Percentiles rank a stretch among this genome's conserved stretches.
phyloP scores from a whole-genome alignment of 1,140 invertebrate genomes.

The Drosophila subpulchrella region DNA sequence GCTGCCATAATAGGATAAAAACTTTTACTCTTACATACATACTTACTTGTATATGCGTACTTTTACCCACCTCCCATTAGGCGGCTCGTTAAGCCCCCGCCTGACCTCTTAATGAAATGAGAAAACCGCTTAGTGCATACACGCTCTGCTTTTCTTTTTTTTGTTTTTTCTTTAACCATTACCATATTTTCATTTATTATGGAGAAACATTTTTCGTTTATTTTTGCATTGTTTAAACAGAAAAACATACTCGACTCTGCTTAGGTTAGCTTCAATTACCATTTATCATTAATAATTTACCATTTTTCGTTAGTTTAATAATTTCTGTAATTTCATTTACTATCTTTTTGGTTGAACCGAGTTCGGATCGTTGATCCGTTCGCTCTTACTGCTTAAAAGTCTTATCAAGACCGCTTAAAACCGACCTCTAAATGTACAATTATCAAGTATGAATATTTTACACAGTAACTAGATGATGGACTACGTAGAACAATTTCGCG shows the following conservation, averaged over 20 bases:
- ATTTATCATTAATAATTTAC: neutral
- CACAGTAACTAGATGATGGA: conserved; percentile 73
- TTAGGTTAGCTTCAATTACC: conserved; percentile 46
- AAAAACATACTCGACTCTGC: conserved; percentile 67
- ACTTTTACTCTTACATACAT: conserved; percentile 5
- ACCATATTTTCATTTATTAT: conserved; percentile 77
- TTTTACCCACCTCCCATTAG: neutral
- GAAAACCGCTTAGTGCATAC: conserved; percentile 1
- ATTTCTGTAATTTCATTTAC: conserved; percentile 34
- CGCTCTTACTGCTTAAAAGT: conserved; percentile 73
- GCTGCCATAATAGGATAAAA: conserved; percentile 75
- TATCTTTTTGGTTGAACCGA: conserved; percentile 52
- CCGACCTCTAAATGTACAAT: conserved; percentile 76
- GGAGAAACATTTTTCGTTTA: conserved; percentile 75
- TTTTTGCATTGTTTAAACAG: conserved; percentile 65
- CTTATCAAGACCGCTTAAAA: conserved; percentile 81
- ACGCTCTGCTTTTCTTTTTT: no score
- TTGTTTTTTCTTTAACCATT: conserved; percentile 66
- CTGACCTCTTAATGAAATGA: conserved; percentile 8
- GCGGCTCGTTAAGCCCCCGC: conserved; percentile 20
- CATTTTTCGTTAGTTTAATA: conserved; percentile 37
- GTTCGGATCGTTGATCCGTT: conserved; percentile 42
- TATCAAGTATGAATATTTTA: conserved; percentile 73
- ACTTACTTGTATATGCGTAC: neutral
- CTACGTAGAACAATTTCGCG: conserved; percentile 67